Base-by-base conservation (phyloP, 2,888 invertebrate genomes). In the Mesorhabditis sp. region DNA sequence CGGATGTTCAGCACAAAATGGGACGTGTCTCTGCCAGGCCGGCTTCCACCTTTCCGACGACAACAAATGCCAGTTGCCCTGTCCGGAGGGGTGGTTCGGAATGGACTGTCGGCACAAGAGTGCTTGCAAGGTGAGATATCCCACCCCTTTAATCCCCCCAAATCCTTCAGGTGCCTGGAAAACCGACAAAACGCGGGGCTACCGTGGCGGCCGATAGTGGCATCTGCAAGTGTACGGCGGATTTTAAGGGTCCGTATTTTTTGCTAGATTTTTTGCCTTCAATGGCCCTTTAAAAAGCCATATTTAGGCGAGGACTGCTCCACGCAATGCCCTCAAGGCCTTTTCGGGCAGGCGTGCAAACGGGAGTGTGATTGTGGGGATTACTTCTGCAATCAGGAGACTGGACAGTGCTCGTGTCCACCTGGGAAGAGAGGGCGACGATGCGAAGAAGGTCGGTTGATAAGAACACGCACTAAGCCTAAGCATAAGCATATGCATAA, bases 21-120 rank as follows among this genome's bases (percentile, higher is more conserved):
- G 83, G 43, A 72, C 73, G 44, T 84, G 84, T 70, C 70, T 76
- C 13, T 84, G 84, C 67, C 73, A 75, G 4, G 70, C 81, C 4
- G 82, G 58, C 58, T 50, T 13, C 58, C 58, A 50, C 7, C 10
- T n/a, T 50, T 50, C 58, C 1, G 58, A 50, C 15, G 83, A 83
- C 4, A 67, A 68, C 0, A 76, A 73, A 13, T 83, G 83, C 68
- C 79, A 80, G 42, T 67, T 75, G 58, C 45, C 72, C 0, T 83
- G 83, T 63, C 76, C 78, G 1, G 75, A 72, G 44, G 80, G 80
- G 58, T 72, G 72, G 4, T 84, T 78, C 65, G 84, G 84, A 13
- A 74, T 80, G 0, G 72, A 72, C 28, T 83, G 83, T 69, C 65
- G 74, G 13, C 71, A 74, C 0, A 70, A 74, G 44, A 80, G 81